phyloP scores from a whole-genome alignment of 2,113 vertebrate species.

The Phoenicopterus ruber region DNA sequence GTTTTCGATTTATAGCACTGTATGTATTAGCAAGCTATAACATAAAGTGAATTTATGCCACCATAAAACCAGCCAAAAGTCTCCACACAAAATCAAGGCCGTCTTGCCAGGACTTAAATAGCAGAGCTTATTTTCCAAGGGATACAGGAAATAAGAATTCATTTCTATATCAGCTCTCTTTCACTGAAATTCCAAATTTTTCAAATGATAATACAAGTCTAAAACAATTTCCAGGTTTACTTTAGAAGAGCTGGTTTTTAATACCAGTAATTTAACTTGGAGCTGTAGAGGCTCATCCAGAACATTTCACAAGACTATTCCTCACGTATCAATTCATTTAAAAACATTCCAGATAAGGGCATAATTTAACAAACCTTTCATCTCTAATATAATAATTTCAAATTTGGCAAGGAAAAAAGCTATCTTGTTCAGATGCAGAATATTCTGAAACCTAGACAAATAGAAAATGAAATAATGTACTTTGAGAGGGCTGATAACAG shows the following conservation, averaged over 20 bases:
- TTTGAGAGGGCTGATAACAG: not conserved
- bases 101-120: not conserved
- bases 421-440: not conserved
- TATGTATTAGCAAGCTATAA: not conserved
- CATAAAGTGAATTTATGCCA: constrained; percentile 26
- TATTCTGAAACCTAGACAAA: not conserved
- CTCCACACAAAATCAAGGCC: not conserved
- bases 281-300: not conserved
- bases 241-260: not conserved
- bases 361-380: not conserved
- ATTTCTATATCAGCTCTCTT: not conserved
- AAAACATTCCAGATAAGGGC: not conserved
- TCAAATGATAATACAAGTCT: not conserved
- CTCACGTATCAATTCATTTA: not conserved
- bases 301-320: not conserved
- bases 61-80: not conserved
- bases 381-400: not conserved
- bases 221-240: not conserved
- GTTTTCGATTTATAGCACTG: not conserved
- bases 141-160: not conserved
- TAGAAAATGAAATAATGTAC: not conserved
- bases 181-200: not conserved
- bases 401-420: not conserved
- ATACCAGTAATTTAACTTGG: not conserved
- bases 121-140: constrained; percentile 1